phyloP scores from a whole-genome alignment of 2,797 vertebrate species.

The Decapterus maruadsi region DNA sequence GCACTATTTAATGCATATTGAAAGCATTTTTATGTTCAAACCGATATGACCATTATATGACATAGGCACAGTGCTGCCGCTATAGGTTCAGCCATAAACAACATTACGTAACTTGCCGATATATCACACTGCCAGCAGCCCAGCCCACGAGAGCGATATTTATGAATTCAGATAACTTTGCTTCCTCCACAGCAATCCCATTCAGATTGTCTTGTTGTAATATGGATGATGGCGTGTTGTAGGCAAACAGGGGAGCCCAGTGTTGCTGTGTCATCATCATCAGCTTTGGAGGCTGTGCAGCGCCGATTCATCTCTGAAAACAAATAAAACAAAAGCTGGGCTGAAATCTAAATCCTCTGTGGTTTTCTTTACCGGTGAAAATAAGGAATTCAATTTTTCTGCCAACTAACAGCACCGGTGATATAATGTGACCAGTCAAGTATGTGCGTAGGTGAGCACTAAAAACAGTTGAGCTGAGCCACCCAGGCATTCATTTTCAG shows the following conservation, averaged over 20 bases:
- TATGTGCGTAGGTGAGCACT: neutral
- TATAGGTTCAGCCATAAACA: conserved; percentile 3
- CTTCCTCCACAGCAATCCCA: neutral
- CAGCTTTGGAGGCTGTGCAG: neutral
- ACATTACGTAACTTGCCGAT: neutral
- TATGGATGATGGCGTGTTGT: neutral
- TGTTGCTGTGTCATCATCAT: neutral
- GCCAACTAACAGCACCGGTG: too few relatives aligned
- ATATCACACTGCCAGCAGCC: conserved; percentile 2
- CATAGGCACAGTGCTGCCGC: neutral
- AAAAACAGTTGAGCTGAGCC: neutral
- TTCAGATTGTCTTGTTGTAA: neutral
- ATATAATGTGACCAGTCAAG: too few relatives aligned
- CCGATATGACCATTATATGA: conserved; percentile 4
- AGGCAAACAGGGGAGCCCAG: neutral
- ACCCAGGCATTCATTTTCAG: neutral
- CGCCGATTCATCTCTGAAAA: neutral
- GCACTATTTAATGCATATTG: conserved; percentile 26
- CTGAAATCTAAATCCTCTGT: neutral
- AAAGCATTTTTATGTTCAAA: conserved; percentile 29
- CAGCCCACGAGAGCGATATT: neutral
- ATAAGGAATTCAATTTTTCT: too few relatives aligned
- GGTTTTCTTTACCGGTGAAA: too few relatives aligned
- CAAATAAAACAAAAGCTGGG: neutral
- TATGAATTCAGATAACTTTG: neutral